Base-by-base conservation (phyloP, 2,888 invertebrate genomes). In the Hofmannophila pseudospretella region DNA sequence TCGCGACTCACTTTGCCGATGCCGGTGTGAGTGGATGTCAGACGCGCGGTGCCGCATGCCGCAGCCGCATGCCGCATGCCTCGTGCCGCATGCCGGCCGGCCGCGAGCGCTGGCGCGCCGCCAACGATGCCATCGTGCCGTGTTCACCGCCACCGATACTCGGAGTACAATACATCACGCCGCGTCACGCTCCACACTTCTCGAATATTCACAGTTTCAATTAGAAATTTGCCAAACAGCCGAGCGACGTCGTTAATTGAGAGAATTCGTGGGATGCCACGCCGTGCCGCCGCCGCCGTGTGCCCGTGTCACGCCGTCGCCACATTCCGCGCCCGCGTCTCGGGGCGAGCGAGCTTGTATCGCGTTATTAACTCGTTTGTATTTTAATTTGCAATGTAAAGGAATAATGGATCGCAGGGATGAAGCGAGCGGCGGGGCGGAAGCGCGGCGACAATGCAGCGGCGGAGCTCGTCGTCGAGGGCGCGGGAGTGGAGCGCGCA, bases 161-260 rank as follows among this genome's bases (percentile, higher is more conserved):
- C 26, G 29, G 22, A 26, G 13, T 8, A 41, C 51, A n/a, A n/a
- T 49, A 44, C 51, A 42, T 58, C 62, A 54, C 49, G 44, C 51
- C 51, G 49, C 61, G 40, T 59, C 65, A 63, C 62, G 38, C 49
- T 43, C 45, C 37, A 51, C 45, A 44, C 55, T 47, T 57, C 52
- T 58, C 44, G 64, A 59, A 67, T 65, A 67, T 68, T 64, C 56
- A 51, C 60, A 39, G 57, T 63, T 72, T 69, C 69, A 67, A 62
- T 71, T 65, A 68, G 62, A 68, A 67, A 70, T 69, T 68, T 65
- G 62, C 66, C 64, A 66, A 71, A 59, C 63, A 49, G 49, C 49
- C 53, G 54, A 60, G 59, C 68, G 62, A 57, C 68, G 56, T 59
- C 57, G 65, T 60, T 73, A 69, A 73, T 74, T 68, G 71, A 63